Percentiles rank a stretch among this genome's conserved stretches.
Conservation (phyloP, 2,888 invertebrate genomes). For the Thecophora atra region DNA sequence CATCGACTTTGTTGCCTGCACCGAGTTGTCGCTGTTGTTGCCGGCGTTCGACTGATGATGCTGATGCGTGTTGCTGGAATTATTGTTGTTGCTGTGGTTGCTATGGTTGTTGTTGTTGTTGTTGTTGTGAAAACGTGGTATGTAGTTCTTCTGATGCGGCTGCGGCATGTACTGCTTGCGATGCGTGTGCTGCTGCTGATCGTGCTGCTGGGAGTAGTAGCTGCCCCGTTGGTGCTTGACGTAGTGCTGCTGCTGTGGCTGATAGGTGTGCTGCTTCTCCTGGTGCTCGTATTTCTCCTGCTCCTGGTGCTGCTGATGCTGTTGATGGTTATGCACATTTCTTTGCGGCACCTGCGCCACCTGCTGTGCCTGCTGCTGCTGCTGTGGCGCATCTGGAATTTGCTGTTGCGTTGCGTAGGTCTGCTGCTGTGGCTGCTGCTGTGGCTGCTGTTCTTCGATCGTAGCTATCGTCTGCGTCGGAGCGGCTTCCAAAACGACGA, state of each 20-base stretch:
- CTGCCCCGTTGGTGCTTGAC: conserved; percentile 24
- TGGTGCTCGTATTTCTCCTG: conserved; percentile 48
- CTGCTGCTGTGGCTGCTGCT: conserved; percentile 36
- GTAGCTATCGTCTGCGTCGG: conserved; percentile 23
- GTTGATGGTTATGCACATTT: conserved; percentile 48
- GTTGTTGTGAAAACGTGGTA: conserved; percentile 37
- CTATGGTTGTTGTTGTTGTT: conserved; percentile 61
- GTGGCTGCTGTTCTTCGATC: conserved; percentile 24
- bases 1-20: conserved; percentile 62
- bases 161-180: conserved; percentile 45
- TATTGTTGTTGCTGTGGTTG: conserved; percentile 54
- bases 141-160: conserved; percentile 42
- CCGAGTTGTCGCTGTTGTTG: conserved; percentile 49
- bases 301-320: conserved; percentile 43
- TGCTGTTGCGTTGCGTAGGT: not conserved
- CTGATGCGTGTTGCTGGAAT: conserved; percentile 48
- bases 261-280: conserved; percentile 46
- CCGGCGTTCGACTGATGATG: conserved; percentile 43
- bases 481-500: too few relatives aligned
- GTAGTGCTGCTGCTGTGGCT: conserved; percentile 49
- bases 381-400: not conserved
- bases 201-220: conserved; percentile 20
- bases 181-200: conserved; percentile 40
- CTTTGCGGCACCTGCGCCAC: conserved; percentile 42
- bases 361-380: conserved; percentile 33